phyloP scores from a whole-genome alignment of 2,888 invertebrate genomes.

The Graphium colonna region DNA sequence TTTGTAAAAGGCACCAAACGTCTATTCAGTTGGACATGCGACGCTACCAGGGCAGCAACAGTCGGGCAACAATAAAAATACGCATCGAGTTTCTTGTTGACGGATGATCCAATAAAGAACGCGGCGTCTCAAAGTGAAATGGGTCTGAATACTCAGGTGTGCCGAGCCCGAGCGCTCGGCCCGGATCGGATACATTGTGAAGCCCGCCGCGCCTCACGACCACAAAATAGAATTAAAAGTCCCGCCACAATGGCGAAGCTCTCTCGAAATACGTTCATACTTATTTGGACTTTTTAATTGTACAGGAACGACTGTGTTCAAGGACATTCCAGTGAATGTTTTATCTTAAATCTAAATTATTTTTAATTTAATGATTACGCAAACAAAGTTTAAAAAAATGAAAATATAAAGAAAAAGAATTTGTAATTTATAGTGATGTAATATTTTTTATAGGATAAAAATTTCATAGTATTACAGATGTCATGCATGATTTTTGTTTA shows the following conservation, averaged over 20 bases:
- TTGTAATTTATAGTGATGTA: too few relatives aligned
- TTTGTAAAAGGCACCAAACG: not conserved
- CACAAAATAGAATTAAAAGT: constrained; percentile 69
- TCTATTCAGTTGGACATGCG: constrained; percentile 20
- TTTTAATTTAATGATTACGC: not conserved
- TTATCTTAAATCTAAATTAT: too few relatives aligned
- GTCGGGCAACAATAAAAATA: constrained; percentile 26
- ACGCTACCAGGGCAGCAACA: constrained; percentile 7
- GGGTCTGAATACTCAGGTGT: constrained; percentile 71
- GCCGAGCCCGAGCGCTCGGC: constrained; percentile 33
- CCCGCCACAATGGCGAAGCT: constrained; percentile 63
- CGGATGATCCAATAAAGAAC: constrained; percentile 44
- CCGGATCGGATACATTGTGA: constrained; percentile 53
- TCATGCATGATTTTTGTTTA: too few relatives aligned
- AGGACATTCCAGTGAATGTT: constrained; percentile 39
- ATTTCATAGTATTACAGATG: too few relatives aligned
- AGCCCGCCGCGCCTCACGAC: constrained; percentile 42
- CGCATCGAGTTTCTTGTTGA: constrained; percentile 34
- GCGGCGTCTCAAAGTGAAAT: constrained; percentile 61
- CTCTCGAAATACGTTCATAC: constrained; percentile 59
- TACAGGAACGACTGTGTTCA: too few relatives aligned
- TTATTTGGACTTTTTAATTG: constrained; percentile 54
- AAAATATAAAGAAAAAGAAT: too few relatives aligned
- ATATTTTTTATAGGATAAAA: not conserved
- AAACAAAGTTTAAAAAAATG: too few relatives aligned